Evolutionary conservation across 1,140 invertebrate genomes (phyloP).

Genomic region (Ylistrum balloti): DNA sequence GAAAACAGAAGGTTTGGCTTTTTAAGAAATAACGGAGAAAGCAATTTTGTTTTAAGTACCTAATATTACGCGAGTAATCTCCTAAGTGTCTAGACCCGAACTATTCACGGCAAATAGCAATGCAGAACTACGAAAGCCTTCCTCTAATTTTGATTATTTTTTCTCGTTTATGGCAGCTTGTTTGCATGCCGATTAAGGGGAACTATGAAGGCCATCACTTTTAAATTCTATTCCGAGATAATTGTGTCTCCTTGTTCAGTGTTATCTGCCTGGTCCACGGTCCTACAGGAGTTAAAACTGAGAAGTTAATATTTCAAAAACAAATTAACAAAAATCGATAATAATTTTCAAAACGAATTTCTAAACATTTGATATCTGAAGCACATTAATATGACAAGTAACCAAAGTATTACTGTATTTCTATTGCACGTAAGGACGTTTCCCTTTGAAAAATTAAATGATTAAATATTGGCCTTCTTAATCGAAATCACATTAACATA

Average conservation of each 20-base stretch:
- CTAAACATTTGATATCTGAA: background rate
- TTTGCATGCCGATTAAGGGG: background rate
- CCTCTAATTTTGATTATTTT: background rate
- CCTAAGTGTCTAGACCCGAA: background rate
- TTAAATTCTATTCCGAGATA: background rate
- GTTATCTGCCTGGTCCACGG: background rate
- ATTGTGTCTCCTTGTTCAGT: background rate
- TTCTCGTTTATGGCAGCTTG: background rate
- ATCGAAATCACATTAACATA: too few species aligned
- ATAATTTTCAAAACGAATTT: background rate
- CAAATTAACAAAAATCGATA: background rate
- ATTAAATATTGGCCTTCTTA: too few species aligned
- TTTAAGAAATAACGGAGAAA: too few species aligned
- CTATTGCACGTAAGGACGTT: too few species aligned
- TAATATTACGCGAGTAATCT: background rate
- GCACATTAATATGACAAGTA: background rate
- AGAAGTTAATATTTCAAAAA: background rate
- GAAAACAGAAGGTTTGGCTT: background rate
- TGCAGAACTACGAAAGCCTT: background rate
- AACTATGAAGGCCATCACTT: background rate
- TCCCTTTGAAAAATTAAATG: too few species aligned
- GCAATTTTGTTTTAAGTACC: too few species aligned
- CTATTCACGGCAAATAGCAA: background rate
- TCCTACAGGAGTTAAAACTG: background rate
- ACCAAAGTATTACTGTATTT: too few species aligned